Evolutionary conservation across 2,113 vertebrate species (phyloP), one percentile per base, ranked within the genome.

Genomic region (Ammodytes marinus): DNA sequence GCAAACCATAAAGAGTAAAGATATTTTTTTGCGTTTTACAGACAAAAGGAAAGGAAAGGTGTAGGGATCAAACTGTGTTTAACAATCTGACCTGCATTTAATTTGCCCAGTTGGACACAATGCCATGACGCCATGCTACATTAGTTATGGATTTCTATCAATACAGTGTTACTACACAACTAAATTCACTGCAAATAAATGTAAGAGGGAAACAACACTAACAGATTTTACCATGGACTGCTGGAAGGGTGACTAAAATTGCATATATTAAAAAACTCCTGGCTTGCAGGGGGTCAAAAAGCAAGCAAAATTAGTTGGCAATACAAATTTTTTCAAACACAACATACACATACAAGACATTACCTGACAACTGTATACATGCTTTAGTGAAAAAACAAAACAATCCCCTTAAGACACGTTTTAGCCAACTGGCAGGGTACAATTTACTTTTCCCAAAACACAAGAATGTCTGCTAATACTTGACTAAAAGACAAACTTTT

Each of bases 1-100:
- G 77, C 74, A 80, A 70, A 72, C 43, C 69, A 73, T 64, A 73
- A 88, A 45, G 47, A 78, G 40, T n/a, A 11, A 54, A 57, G 55
- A 63, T 64, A 70, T 63, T 71, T 68, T 71, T 82, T n/a, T n/a
- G n/a, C n/a, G n/a, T n/a, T n/a, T n/a, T n/a, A n/a, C n/a, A n/a
- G n/a, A n/a, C n/a, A n/a, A n/a, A n/a, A n/a, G n/a, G n/a, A n/a
- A n/a, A n/a, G 53, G 8, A 35, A 57, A 10, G 19, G 53, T 40
- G 3, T 19, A 43, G 19, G 59, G 35, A 52, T 72, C 45, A 72
- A 15, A 49, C 14, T 6, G 1, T 37, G 43, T 72, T 71, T 43
- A 49, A 46, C 53, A 37, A 46, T 46, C 53, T 17, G 53, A 57
- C 52, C 9, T 17, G 14, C 14, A 17, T 13, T 72, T 39, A 0